These are phyloP conservation scores for Nerophis lumbriciformis DNA, from an alignment of 2,113 vertebrate species.

Conservation along the genomic window DNA sequence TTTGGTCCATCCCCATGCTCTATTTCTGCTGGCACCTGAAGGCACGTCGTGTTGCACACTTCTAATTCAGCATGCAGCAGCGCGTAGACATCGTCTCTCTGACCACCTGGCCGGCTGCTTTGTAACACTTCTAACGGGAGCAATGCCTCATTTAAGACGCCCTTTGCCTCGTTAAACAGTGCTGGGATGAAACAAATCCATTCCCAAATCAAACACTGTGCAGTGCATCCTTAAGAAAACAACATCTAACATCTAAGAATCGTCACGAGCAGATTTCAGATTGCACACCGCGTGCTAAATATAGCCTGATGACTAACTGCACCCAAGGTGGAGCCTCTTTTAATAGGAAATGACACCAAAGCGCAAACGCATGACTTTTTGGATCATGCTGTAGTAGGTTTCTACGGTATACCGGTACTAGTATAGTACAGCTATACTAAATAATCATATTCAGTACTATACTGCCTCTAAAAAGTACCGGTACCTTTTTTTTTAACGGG, in stretches of 20 bases:
- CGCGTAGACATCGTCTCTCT: constrained; percentile 8
- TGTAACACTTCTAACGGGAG: not conserved
- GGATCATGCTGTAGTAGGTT: too few relatives aligned
- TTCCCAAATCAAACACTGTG: too few relatives aligned
- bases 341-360: constrained; percentile 38
- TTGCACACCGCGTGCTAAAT: constrained; percentile 32
- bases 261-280: not conserved
- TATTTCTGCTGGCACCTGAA: constrained; percentile 36
- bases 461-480: too few relatives aligned
- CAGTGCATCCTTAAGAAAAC: not conserved
- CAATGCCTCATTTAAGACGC: not conserved
- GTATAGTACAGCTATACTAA: too few relatives aligned
- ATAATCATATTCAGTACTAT: too few relatives aligned
- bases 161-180: too few relatives aligned
- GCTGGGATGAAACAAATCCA: too few relatives aligned
- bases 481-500: too few relatives aligned
- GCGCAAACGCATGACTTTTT: not conserved
- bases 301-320: constrained; percentile 56
- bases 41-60: constrained; percentile 33
- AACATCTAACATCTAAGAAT: constrained; percentile 2
- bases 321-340: constrained; percentile 31
- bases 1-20: constrained; percentile 23
- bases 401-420: too few relatives aligned
- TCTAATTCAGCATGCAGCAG: not conserved
- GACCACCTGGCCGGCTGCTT: not conserved